phyloP scores from a whole-genome alignment of 2,888 invertebrate species.

The Strigamia transsilvanica region DNA sequence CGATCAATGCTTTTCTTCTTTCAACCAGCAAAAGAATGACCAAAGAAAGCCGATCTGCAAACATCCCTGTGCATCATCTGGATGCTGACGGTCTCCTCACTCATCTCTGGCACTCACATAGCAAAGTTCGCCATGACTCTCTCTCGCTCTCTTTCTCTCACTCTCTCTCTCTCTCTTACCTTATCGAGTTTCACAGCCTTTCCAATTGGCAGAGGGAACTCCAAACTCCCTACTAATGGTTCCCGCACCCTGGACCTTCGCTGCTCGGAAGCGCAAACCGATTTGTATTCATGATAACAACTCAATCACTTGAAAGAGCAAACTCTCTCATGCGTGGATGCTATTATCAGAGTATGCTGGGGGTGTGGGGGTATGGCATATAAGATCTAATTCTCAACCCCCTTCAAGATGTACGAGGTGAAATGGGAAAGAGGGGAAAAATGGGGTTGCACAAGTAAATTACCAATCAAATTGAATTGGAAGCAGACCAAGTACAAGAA shows the following conservation, averaged over 20 bases:
- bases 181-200: conserved; percentile 37
- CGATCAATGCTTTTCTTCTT: conserved; percentile 38
- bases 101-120: conserved; percentile 5
- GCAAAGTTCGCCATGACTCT: too few relatives aligned
- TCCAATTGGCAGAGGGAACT: conserved; percentile 34
- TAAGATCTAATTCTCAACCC: conserved; percentile 33
- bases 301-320: conserved; percentile 44
- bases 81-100: conserved; percentile 35
- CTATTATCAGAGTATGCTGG: conserved; percentile 44
- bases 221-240: conserved; percentile 45
- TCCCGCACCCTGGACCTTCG: conserved; percentile 43
- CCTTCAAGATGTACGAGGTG: conserved; percentile 27
- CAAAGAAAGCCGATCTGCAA: conserved; percentile 49
- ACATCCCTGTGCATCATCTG: conserved; percentile 37
- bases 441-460: conserved; percentile 36
- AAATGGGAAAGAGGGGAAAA: conserved; percentile 25
- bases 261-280: conserved; percentile 28
- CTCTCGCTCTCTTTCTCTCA: too few relatives aligned
- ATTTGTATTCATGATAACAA: conserved; percentile 49
- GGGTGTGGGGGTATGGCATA: conserved; percentile 29
- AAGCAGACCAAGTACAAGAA: conserved; percentile 13
- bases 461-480: conserved; percentile 36
- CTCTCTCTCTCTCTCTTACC: conserved; percentile 29
- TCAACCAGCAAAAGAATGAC: not conserved
- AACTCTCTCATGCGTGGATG: conserved; percentile 48